These are phyloP conservation scores for Desmophyllum pertusum DNA, from an alignment of 92 coral and sea anemone species.

Conservation along the genomic window DNA sequence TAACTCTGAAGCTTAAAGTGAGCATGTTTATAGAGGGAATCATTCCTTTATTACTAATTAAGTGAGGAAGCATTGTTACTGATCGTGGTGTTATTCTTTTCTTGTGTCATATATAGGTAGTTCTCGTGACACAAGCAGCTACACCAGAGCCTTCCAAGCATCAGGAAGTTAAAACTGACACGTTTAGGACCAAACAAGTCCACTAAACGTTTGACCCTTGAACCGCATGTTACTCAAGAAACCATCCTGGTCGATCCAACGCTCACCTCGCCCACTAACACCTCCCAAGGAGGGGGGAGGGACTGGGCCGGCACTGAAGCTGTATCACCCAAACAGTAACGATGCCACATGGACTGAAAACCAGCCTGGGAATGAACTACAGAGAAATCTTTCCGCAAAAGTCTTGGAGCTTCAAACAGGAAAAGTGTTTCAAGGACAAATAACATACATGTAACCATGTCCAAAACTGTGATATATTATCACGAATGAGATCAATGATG, in stretches of 20 bases:
- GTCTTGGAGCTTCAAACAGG: conserved; percentile 47
- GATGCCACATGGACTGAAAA: conserved; percentile 14
- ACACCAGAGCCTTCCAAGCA: conserved; percentile 56
- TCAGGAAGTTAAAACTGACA: conserved; percentile 73
- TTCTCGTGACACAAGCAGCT: conserved; percentile 85
- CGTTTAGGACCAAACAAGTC: conserved; percentile 76
- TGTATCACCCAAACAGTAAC: neutral
- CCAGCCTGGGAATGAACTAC: conserved; percentile 77
- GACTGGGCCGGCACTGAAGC: conserved; percentile 7
- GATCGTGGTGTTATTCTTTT: neutral
- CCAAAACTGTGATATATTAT: conserved; percentile 54
- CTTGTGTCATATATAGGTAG: conserved; percentile 22
- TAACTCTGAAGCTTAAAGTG: no score
- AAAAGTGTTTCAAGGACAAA: neutral
- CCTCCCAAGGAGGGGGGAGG: conserved; percentile 18
- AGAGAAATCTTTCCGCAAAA: conserved; percentile 88
- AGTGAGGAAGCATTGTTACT: no score
- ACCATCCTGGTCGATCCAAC: conserved; percentile 62
- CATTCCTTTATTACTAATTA: no score
- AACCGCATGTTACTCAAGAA: conserved; percentile 88
- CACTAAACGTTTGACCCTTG: conserved; percentile 83
- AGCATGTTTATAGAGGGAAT: no score
- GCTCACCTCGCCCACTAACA: conserved; percentile 8
- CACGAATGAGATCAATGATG: conserved; percentile 63
- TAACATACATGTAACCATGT: neutral